phyloP scores from a whole-genome alignment of 2,797 vertebrate species.

The Chaetodon trifasciatus region DNA sequence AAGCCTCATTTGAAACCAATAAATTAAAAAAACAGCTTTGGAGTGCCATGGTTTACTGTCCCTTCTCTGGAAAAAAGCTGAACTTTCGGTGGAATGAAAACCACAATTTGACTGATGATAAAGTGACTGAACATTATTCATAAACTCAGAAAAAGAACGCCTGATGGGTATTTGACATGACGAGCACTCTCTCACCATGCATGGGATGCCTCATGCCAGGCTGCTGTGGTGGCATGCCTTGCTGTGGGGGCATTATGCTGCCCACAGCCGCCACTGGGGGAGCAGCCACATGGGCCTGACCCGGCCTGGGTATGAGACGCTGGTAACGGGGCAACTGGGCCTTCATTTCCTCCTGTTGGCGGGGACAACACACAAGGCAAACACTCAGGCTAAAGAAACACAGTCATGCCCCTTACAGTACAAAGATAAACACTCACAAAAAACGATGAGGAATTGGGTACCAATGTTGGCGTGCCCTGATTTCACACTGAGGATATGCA shows the following conservation, averaged over 20 bases:
- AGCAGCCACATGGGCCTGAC: conserved; percentile 91
- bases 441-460: conserved; percentile 52
- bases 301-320: conserved; percentile 92
- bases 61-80: too few relatives aligned
- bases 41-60: not conserved
- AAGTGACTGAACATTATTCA: not conserved
- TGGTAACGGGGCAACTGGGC: conserved; percentile 97
- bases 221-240: conserved; percentile 94
- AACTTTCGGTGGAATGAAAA: too few relatives aligned
- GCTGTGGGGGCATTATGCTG: conserved; percentile 94
- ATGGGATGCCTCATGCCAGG: conserved; percentile 98
- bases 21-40: too few relatives aligned
- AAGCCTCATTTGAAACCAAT: too few relatives aligned
- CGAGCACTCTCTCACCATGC: conserved; percentile 87
- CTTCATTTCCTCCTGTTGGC: conserved; percentile 93
- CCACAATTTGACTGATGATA: not conserved
- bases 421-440: conserved; percentile 63
- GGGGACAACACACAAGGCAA: conserved; percentile 62
- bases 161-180: not conserved
- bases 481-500: conserved; percentile 68
- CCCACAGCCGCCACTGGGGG: conserved; percentile 91
- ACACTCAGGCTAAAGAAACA: conserved; percentile 67
- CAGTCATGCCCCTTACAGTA: conserved; percentile 55
- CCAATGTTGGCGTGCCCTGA: conserved; percentile 63
- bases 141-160: not conserved